A percentile compares a stretch with the other conserved stretches of the same genome.
Evolutionary conservation across 35 echinoderm and acorn worm species (phyloP).

Genomic region (Eucidaris tribuloides): DNA sequence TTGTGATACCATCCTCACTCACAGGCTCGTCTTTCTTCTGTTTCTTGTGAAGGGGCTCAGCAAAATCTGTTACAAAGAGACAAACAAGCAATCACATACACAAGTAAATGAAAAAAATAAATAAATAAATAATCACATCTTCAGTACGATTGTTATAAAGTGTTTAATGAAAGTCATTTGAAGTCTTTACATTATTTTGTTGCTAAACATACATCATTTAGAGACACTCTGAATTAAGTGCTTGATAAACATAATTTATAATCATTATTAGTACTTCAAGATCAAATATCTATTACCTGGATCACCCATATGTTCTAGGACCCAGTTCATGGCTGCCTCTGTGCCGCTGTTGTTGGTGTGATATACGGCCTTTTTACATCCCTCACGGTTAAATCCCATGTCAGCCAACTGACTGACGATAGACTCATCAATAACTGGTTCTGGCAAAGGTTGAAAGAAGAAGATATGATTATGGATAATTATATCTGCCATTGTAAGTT

Average conservation of each 20-base stretch:
- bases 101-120: too few relatives aligned
- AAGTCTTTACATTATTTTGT: too few relatives aligned
- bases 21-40: slow-evolving; percentile 25
- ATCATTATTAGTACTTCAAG: too few relatives aligned
- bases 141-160: too few relatives aligned
- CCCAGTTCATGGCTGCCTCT: slow-evolving; percentile 95
- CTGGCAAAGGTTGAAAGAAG: too few relatives aligned
- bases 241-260: too few relatives aligned
- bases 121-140: too few relatives aligned
- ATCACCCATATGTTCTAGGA: slow-evolving; percentile 76
- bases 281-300: slow-evolving; percentile 54
- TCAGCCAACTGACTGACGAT: slow-evolving; percentile 55
- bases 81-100: not conserved
- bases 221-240: too few relatives aligned
- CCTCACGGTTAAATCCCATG: slow-evolving; percentile 87
- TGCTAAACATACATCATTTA: too few relatives aligned
- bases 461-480: too few relatives aligned
- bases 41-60: slow-evolving; percentile 77
- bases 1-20: slow-evolving; percentile 61
- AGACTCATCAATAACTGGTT: slow-evolving; percentile 80
- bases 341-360: slow-evolving; percentile 83
- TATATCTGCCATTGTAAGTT: too few relatives aligned
- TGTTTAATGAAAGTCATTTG: too few relatives aligned
- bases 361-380: slow-evolving; percentile 85
- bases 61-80: slow-evolving; percentile 70